Evolutionary conservation across 2,888 invertebrate species (phyloP), one percentile per base, ranked within the genome.

Genomic region (Pseudanteris insignis): DNA sequence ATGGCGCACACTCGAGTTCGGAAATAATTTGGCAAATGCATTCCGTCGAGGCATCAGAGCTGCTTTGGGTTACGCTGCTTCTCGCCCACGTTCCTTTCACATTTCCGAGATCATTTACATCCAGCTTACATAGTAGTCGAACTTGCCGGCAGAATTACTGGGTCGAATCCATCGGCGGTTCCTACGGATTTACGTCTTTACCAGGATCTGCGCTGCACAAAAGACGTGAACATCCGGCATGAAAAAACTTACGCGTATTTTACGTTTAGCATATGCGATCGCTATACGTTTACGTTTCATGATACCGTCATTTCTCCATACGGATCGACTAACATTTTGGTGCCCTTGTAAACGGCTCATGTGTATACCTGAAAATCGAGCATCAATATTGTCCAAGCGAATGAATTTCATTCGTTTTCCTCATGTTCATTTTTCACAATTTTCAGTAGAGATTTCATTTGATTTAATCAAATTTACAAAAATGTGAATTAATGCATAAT

Each of bases 21-120:
- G 33, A 60, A 64, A 66, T 64, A 66, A 66, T 66, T 66, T 61
- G 61, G 63, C 55, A 64, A 64, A 66, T 64, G 64, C 63, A 58
- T 66, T 64, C 53, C 51, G 36, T 34, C 28, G 55, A 28, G 26
- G 47, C 28, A 44, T 28, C 43, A 25, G 24, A 2, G 33, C 34
- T 53, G 40, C 53, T 54, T 29, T 46, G 10, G 43, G 34, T 40
- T 50, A 43, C 33, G 12, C 40, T 24, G 34, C 28, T 54, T 30
- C 53, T 58, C 48, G 43, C 54, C 44, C 62, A 46, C 58, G 63
- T 58, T 51, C 60, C 62, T 63, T 47, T 47, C 51, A 61, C 55
- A 54, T 63, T 64, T 63, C 65, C 64, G 44, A 57, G 41, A 55
- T 64, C 63, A 65, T 65, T 65, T 67, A 65, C 67, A 64, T 64